Conservation (phyloP, 2,797 vertebrate genomes). For the Coregonus sp. region DNA sequence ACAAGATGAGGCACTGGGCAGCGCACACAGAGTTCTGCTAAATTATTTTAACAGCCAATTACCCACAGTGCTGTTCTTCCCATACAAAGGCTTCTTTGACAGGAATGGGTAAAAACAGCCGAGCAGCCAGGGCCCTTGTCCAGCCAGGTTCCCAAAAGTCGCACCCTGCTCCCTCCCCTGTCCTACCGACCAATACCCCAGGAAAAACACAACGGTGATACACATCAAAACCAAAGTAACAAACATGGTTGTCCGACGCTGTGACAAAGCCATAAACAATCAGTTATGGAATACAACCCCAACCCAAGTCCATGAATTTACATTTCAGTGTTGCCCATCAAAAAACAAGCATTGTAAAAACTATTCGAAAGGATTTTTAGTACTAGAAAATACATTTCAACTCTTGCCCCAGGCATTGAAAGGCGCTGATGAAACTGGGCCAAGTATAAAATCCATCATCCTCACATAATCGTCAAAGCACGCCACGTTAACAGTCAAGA, state of each 20-base stretch:
- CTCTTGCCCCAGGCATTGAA: background rate
- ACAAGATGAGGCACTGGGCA: conserved; percentile 10
- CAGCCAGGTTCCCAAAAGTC: background rate
- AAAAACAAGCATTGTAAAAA: background rate
- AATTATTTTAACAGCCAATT: conserved; percentile 44
- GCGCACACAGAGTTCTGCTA: conserved; percentile 16
- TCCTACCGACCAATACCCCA: background rate
- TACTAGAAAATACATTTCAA: background rate
- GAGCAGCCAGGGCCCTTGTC: conserved; percentile 2
- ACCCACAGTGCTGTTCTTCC: conserved; percentile 38
- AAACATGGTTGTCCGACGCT: background rate
- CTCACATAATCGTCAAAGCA: conserved; percentile 11
- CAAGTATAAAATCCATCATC: conserved; percentile 12
- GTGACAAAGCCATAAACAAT: background rate
- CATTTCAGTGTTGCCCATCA: background rate
- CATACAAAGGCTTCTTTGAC: conserved; percentile 54
- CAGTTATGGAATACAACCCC: background rate
- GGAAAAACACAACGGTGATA: background rate
- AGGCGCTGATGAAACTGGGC: background rate
- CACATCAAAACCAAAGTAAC: background rate
- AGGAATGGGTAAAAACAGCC: conserved; percentile 24
- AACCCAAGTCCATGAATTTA: background rate
- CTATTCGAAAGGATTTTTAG: background rate
- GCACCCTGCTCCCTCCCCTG: background rate
- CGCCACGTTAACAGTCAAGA: conserved; percentile 37